Evolutionary conservation across 2,113 vertebrate genomes (phyloP).

Genomic region (Epinephelus fuscoguttatus): DNA sequence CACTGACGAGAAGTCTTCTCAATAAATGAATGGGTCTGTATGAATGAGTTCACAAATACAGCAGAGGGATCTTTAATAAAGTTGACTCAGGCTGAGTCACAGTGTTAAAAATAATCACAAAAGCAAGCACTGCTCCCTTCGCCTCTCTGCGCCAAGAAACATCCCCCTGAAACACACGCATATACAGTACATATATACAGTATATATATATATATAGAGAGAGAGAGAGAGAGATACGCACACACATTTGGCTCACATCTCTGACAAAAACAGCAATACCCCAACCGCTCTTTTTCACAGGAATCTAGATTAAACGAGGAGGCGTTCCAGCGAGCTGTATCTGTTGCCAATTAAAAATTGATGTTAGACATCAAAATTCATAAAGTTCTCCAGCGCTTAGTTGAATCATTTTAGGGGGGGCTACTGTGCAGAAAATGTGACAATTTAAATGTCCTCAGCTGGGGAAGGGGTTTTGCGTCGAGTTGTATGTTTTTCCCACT

Average conservation of each 20-base stretch:
- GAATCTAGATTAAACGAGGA: slow-evolving; percentile 28
- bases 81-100: slow-evolving; percentile 75
- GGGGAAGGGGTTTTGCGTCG: neutral
- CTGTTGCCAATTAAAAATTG: slow-evolving; percentile 41
- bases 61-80: slow-evolving; percentile 63
- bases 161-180: slow-evolving; percentile 32
- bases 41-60: slow-evolving; percentile 64
- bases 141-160: slow-evolving; percentile 38
- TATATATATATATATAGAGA: neutral
- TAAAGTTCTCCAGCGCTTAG: slow-evolving; percentile 20
- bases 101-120: slow-evolving; percentile 71
- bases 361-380: slow-evolving; percentile 52
- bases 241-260: neutral
- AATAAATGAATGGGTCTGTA: slow-evolving; percentile 50
- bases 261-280: slow-evolving; percentile 21
- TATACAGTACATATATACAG: neutral
- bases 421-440: slow-evolving; percentile 13
- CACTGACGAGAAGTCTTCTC: slow-evolving; percentile 13
- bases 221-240: neutral
- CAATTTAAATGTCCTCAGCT: slow-evolving; percentile 19
- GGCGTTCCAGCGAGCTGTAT: slow-evolving; percentile 20
- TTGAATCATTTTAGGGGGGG: slow-evolving; percentile 1
- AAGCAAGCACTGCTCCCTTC: slow-evolving; percentile 49
- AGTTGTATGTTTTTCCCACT: neutral
- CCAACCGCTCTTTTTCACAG: slow-evolving; percentile 8